A percentile compares a stretch with the other conserved stretches of the same genome.
Evolutionary conservation across 2,888 invertebrate genomes (phyloP).

Genomic region (Oconnorella tubifera): DNA sequence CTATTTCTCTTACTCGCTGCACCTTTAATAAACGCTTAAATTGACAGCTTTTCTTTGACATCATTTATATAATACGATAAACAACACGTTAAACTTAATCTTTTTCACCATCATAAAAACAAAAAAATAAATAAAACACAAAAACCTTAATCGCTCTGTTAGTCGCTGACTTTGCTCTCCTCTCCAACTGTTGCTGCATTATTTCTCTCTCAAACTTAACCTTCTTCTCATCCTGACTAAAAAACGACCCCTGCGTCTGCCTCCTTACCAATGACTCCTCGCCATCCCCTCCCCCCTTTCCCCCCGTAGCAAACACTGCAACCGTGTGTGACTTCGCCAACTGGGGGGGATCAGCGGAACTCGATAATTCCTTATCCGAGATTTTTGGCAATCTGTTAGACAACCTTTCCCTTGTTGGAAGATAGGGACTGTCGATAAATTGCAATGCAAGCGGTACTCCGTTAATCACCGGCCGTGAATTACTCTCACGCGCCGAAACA

Average conservation of each 20-base stretch:
- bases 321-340: constrained; percentile 9
- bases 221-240: not conserved
- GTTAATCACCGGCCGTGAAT: constrained; percentile 1
- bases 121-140: too few species aligned
- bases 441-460: constrained; percentile 8
- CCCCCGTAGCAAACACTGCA: not conserved
- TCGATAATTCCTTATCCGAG: not conserved
- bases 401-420: constrained; percentile 14
- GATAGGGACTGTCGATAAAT: constrained; percentile 25
- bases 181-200: constrained; percentile 27
- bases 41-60: too few species aligned
- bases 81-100: too few species aligned
- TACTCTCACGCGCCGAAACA: too few species aligned
- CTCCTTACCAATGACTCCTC: not conserved
- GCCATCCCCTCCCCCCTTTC: not conserved
- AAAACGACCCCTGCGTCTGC: not conserved
- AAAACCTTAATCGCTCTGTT: constrained; percentile 34
- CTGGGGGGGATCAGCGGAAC: not conserved
- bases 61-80: too few species aligned
- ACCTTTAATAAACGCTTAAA: too few species aligned
- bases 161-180: constrained; percentile 25
- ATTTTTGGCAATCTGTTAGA: not conserved
- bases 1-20: too few species aligned
- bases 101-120: too few species aligned
- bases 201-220: constrained; percentile 8